Conservation (phyloP, 1,140 invertebrate genomes). For the Drosophila serrata region DNA sequence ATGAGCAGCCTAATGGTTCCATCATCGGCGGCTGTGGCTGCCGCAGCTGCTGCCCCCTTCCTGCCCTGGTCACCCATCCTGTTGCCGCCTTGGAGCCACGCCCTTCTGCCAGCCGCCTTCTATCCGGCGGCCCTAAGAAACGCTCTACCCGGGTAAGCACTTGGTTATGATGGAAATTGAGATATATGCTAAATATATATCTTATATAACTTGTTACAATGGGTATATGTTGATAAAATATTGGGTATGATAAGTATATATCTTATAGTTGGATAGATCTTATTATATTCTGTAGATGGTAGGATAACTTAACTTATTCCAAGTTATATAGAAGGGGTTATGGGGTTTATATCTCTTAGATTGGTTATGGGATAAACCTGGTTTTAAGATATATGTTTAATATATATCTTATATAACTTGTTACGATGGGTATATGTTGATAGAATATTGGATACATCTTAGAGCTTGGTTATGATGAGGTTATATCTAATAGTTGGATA, state of each 20-base stretch:
- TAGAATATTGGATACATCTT: too few species aligned
- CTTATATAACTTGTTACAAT: too few species aligned
- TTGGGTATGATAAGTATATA: too few species aligned
- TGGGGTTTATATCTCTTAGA: too few species aligned
- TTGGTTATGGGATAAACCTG: too few species aligned
- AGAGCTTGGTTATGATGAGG: too few species aligned
- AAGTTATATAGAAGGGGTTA: too few species aligned
- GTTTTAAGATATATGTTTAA: not conserved
- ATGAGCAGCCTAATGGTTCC: conserved; percentile 86
- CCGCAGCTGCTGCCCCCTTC: conserved; percentile 86
- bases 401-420: too few species aligned
- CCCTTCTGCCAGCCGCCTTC: conserved; percentile 86
- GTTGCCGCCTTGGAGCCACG: conserved; percentile 87
- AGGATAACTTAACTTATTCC: too few species aligned
- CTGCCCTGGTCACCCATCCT: conserved; percentile 87
- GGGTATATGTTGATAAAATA: not conserved
- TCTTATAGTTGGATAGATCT: too few species aligned
- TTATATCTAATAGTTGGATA: too few species aligned
- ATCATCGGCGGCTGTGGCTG: conserved; percentile 85
- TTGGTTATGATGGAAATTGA: not conserved
- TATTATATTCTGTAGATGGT: too few species aligned
- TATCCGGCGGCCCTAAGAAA: conserved; percentile 87
- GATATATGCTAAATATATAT: not conserved
- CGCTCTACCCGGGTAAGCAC: conserved; percentile 87
- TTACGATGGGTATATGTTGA: not conserved